Conservation (phyloP, 2,113 vertebrate genomes). For the Hippocampus zosterae region DNA sequence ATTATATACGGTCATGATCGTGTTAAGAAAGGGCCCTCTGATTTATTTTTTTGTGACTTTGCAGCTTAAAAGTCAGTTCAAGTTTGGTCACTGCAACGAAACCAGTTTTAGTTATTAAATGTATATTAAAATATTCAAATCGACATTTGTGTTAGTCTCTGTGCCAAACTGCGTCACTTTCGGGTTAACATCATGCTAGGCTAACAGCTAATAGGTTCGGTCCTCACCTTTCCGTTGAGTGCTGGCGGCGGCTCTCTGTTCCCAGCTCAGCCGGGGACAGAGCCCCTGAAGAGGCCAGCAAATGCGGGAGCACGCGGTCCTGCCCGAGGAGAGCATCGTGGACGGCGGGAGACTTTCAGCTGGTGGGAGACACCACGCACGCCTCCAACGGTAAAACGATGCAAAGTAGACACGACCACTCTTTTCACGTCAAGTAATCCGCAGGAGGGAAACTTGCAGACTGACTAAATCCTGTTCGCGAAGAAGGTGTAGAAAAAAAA, state of each 20-base stretch:
- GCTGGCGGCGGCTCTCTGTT: slow-evolving; percentile 31
- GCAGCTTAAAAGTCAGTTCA: too few species aligned
- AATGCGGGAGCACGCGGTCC: slow-evolving; percentile 40
- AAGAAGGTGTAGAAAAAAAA: neutral
- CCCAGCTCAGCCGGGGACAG: slow-evolving; percentile 17
- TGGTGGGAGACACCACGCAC: slow-evolving; percentile 4
- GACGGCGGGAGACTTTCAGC: slow-evolving; percentile 9
- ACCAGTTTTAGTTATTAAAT: neutral
- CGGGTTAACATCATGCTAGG: slow-evolving; percentile 43
- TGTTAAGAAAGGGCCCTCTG: too few species aligned
- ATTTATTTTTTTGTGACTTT: too few species aligned
- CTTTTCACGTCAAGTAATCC: neutral
- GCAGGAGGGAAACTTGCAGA: neutral
- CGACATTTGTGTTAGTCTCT: neutral
- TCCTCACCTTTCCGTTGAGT: slow-evolving; percentile 36
- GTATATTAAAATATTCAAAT: neutral
- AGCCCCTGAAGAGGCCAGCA: slow-evolving; percentile 31
- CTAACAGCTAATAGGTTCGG: neutral
- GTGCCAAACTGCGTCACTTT: slow-evolving; percentile 8
- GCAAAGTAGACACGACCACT: neutral
- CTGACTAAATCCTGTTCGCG: neutral
- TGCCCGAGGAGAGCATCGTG: slow-evolving; percentile 49
- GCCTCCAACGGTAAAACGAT: slow-evolving; percentile 12
- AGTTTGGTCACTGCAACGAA: neutral
- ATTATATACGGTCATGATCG: too few species aligned